Evolutionary conservation across 2,888 invertebrate species (phyloP).

Genomic region (Ametastegia equiseti): DNA sequence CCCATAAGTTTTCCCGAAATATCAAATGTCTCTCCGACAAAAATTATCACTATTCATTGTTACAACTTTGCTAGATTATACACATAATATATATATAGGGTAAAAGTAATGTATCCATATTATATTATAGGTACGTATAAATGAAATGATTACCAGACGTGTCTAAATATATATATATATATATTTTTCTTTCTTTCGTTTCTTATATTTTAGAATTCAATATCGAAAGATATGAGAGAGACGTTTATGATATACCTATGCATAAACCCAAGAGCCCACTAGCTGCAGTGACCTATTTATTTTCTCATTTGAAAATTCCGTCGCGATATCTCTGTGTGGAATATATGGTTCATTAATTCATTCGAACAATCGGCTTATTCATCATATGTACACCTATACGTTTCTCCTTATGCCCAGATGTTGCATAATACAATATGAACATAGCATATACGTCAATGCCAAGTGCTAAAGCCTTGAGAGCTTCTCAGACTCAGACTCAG

Average conservation of each 20-base stretch:
- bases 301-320: conserved; percentile 23
- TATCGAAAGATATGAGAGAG: too few relatives aligned
- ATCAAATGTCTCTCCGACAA: not conserved
- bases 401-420: not conserved
- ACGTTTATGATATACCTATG: too few relatives aligned
- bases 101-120: too few relatives aligned
- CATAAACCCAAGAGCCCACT: too few relatives aligned
- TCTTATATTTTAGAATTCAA: too few relatives aligned
- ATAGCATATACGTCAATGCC: conserved; percentile 7
- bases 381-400: not conserved
- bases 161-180: too few relatives aligned
- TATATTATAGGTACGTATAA: too few relatives aligned
- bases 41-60: too few relatives aligned
- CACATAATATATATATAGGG: not conserved
- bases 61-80: too few relatives aligned
- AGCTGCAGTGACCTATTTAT: not conserved
- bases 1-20: not conserved
- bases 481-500: not conserved
- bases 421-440: conserved; percentile 17
- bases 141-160: too few relatives aligned
- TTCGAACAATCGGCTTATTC: conserved; percentile 35
- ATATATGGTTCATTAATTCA: conserved; percentile 25
- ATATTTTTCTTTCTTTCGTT: too few relatives aligned
- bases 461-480: conserved; percentile 4
- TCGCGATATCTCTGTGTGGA: not conserved